Base-by-base conservation (phyloP, 2,797 vertebrate genomes). In the Gymnothorax reevesii region DNA sequence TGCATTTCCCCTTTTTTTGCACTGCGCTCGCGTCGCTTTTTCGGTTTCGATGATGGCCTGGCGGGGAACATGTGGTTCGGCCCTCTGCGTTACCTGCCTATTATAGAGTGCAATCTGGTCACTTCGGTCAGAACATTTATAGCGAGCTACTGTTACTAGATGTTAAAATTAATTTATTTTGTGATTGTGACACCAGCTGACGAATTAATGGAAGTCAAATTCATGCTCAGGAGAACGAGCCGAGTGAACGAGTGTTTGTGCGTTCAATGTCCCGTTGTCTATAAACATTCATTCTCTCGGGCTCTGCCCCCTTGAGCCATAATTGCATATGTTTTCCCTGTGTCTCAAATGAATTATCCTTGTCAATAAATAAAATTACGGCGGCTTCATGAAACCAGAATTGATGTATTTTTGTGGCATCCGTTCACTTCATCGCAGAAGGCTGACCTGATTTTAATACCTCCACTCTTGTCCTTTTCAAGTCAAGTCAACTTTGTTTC, bases 1-100 rank as follows among this genome's bases (percentile, higher is more conserved):
- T 10, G 69, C 69, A 73, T 73, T 73, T 73, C 25, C 69, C 22
- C 17, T 69, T 42, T 73, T 73, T 73, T 73, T 73, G 69, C 69
- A 73, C 2, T 42, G 69, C 27, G 69, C 69, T 42, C 25, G n/a
- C 25, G 9, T 73, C 69, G 33, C 69, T 73, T 73, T 13, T 5
- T 12, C 7, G 7, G 12, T 42, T 13, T 73, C 69, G 25, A 42
- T 33, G 69, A 33, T 10, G 4, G 2, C 13, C 69, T 73, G 69
- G 69, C 69, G n/a, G 9, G 66, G 66, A 71, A 66, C 62, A 64
- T 62, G 17, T 64, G 62, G 22, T 62, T 62, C 60, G 60, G 15
- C 60, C 13, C 33, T 42, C 33, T 15, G 5, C 60, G 60, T 66
- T n/a, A 66, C 62, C 1, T 20, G 62, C 13, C 60, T 62, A 13